phyloP scores from a whole-genome alignment of 2,888 invertebrate genomes.

The Hylaea fasciaria region DNA sequence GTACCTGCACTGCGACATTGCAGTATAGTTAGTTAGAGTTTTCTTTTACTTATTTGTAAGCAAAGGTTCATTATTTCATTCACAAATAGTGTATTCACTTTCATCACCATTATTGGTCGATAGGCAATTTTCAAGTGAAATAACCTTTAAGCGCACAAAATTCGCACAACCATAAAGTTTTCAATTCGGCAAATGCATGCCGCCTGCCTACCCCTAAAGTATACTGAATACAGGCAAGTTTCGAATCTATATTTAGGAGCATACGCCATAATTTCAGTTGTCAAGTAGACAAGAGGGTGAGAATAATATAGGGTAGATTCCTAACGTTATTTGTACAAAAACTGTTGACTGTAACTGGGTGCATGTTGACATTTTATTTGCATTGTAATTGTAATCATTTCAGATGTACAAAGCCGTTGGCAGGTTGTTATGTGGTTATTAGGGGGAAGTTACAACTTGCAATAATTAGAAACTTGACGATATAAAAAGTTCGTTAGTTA shows the following conservation, averaged over 20 bases:
- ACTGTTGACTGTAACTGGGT: conserved; percentile 65
- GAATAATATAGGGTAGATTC: conserved; percentile 29
- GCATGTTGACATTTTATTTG: conserved; percentile 68
- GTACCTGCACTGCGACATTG: no score
- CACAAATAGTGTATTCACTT: no score
- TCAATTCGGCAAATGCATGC: conserved; percentile 67
- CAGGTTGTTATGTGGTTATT: conserved; percentile 40
- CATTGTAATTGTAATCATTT: conserved; percentile 59
- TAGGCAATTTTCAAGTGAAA: not conserved
- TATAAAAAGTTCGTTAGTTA: no score
- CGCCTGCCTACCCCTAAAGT: conserved; percentile 54
- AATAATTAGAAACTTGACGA: not conserved
- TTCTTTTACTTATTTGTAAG: no score
- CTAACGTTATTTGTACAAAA: conserved; percentile 65
- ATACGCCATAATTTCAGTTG: conserved; percentile 40
- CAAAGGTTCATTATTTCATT: no score
- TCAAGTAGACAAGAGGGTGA: conserved; percentile 38
- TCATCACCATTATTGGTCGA: not conserved
- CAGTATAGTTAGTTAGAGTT: no score
- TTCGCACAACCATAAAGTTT: conserved; percentile 54
- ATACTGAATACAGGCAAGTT: conserved; percentile 25
- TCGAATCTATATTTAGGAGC: not conserved
- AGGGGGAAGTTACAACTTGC: conserved; percentile 6
- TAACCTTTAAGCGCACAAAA: conserved; percentile 24
- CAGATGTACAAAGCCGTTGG: conserved; percentile 43